Evolutionary conservation across 2,113 vertebrate species (phyloP), one percentile per base, ranked within the genome.

Genomic region (Sturnus vulgaris): DNA sequence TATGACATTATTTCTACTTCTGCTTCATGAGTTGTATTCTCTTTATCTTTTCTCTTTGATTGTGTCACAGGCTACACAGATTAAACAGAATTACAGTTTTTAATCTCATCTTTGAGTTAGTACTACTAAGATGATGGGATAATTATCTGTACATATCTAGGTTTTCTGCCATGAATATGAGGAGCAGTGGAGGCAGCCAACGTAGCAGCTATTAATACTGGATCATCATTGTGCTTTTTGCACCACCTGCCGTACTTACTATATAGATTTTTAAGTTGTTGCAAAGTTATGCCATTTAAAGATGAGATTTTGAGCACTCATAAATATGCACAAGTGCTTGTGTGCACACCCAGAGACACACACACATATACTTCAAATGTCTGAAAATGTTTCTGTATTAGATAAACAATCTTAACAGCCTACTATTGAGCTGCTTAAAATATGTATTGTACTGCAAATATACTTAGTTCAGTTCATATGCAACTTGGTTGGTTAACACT

Each of bases 21-120:
- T 78, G 49, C 46, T 88, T 90, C 91, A 64, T 8, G 3, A 90
- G 44, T 71, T 91, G 35, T 65, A 49, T 79, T 97, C 23, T 94
- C 80, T 76, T 70, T 90, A 72, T 70, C 47, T 46, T 73, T 89
- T 86, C 82, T 78, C 65, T 90, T 95, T 86, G 57, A 25, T 82
- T 96, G 39, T 91, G 70, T 85, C 70, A 66, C 71, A 86, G 79
- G 87, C 76, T 87, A 64, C 35, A 60, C 40, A 76, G 53, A 95
- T 92, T 96, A 97, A 90, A 76, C 44, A 96, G 72, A 97, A 92
- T 89, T 85, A 82, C 10, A 44, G 18, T 21, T 96, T 96, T 94
- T 93, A 96, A 96, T 93, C 86, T 79, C 25, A 73, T 59, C 8
- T 90, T 86, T 77, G 79, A 66, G 81, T 70, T 80, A 85, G 19